These are phyloP conservation scores for Danio tinwini DNA, from an alignment of 2,797 vertebrate species.

Conservation along the genomic window DNA sequence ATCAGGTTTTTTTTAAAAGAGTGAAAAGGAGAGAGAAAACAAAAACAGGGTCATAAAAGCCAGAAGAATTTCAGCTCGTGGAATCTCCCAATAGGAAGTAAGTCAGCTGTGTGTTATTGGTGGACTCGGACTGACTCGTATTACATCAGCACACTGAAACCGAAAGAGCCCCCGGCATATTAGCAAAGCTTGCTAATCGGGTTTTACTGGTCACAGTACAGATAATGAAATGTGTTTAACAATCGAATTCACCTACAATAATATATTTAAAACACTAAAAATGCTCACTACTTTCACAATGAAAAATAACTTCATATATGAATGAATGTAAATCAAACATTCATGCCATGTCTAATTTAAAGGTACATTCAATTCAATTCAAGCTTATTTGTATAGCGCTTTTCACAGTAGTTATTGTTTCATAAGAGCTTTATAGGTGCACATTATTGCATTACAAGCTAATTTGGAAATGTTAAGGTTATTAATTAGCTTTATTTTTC, in stretches of 20 bases:
- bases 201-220: neutral
- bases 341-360: neutral
- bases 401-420: no score
- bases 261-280: neutral
- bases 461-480: no score
- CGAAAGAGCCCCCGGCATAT: neutral
- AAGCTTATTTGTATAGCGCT: no score
- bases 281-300: neutral
- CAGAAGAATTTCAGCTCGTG: conserved; percentile 14
- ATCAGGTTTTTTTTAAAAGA: conserved; percentile 20
- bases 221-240: neutral
- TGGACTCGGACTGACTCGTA: neutral
- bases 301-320: no score
- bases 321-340: neutral
- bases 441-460: no score
- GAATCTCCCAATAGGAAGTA: conserved; percentile 44
- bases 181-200: neutral
- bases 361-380: neutral
- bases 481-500: no score
- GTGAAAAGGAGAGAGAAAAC: conserved; percentile 51
- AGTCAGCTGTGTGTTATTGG: neutral
- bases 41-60: conserved; percentile 12
- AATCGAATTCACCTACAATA: neutral
- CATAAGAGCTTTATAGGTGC: no score
- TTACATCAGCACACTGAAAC: conserved; percentile 37